These are phyloP conservation scores for Uropetala carovei DNA, from an alignment of 2,888 invertebrate species.

Conservation along the genomic window DNA sequence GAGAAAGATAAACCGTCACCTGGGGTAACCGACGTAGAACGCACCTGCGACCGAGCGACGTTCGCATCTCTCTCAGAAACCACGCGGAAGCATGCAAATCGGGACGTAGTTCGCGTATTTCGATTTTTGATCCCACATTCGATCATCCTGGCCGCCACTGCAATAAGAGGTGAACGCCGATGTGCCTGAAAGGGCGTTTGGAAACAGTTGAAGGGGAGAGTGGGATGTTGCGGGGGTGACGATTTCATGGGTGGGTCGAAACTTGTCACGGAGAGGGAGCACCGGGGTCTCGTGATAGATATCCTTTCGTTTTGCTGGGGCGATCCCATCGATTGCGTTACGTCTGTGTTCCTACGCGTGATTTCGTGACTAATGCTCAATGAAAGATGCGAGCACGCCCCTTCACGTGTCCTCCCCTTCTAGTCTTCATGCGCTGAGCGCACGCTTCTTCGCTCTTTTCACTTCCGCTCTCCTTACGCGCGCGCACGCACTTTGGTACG, in stretches of 20 bases:
- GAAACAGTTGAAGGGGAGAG: not conserved
- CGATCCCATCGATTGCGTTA: not conserved
- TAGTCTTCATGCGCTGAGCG: too few relatives aligned
- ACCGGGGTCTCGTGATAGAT: not conserved
- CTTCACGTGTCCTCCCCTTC: not conserved
- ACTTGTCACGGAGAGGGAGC: not conserved
- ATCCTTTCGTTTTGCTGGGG: not conserved
- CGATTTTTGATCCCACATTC: not conserved
- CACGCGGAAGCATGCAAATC: constrained; percentile 12
- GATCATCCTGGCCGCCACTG: not conserved
- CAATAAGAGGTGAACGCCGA: not conserved
- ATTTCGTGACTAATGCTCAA: constrained; percentile 39
- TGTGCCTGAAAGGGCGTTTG: not conserved
- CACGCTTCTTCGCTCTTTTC: not conserved
- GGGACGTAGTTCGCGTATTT: not conserved
- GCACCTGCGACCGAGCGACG: not conserved
- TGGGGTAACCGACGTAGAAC: not conserved
- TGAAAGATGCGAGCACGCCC: constrained; percentile 29
- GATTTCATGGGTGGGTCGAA: too few relatives aligned
- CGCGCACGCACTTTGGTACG: not conserved
- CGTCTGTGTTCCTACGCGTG: not conserved
- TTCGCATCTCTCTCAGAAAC: not conserved
- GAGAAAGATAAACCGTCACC: not conserved
- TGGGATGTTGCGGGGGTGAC: too few relatives aligned
- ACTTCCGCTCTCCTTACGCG: not conserved